Evolutionary conservation across 2,113 vertebrate species (phyloP).

Genomic region (Telmatochromis sp.): DNA sequence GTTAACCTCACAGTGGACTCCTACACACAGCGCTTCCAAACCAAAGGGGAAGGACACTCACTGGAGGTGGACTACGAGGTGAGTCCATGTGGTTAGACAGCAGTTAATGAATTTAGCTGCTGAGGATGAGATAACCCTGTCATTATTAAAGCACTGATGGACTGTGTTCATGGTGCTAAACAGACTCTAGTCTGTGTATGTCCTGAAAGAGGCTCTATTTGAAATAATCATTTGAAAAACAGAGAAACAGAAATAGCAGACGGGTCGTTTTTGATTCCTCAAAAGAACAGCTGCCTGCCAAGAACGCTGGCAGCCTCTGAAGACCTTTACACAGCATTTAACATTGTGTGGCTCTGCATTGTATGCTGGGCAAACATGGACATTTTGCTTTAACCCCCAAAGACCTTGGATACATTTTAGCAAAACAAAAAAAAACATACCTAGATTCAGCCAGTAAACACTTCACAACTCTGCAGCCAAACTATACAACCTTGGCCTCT

Average conservation of each 20-base stretch:
- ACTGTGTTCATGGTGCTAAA: not conserved
- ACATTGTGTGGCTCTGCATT: not conserved
- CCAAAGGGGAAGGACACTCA: conserved; percentile 83
- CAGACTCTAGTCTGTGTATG: not conserved
- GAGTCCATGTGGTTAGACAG: conserved; percentile 12
- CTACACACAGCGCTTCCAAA: conserved; percentile 85
- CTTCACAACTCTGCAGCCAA: not conserved
- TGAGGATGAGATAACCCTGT: not conserved
- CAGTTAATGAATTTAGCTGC: not conserved
- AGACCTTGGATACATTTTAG: not conserved
- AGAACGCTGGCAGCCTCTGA: not conserved
- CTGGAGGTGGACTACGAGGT: conserved; percentile 98
- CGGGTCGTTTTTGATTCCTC: not conserved
- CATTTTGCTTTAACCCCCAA: not conserved
- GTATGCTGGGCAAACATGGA: not conserved
- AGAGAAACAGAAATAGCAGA: not conserved
- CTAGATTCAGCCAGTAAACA: rapidly evolving
- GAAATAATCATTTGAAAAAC: not conserved
- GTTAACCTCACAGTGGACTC: conserved; percentile 94
- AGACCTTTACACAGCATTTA: not conserved
- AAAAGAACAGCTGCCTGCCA: not conserved
- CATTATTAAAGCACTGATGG: not conserved
- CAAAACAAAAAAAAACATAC: not conserved
- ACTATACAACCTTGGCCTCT: not conserved
- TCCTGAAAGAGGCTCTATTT: not conserved